Evolutionary conservation across 2,888 invertebrate genomes (phyloP).

Genomic region (Hipparchia sbordonii): DNA sequence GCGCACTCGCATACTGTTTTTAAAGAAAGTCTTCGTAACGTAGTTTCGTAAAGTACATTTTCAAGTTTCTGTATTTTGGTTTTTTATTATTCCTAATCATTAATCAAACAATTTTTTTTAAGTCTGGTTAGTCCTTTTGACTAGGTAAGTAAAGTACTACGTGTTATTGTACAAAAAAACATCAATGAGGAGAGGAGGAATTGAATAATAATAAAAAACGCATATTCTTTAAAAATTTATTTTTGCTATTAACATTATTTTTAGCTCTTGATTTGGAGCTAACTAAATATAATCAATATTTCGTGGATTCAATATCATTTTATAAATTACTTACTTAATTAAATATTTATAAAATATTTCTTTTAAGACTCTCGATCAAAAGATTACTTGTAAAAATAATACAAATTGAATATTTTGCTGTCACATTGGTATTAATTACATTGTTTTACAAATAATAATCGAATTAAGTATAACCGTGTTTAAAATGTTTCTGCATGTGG

Average conservation of each 20-base stretch:
- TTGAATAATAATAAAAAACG: slow-evolving; percentile 36
- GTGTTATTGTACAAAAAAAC: no score
- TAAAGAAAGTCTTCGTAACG: no score
- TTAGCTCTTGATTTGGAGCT: slow-evolving; percentile 58
- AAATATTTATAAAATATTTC: slow-evolving; percentile 37
- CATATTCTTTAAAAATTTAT: slow-evolving; percentile 60
- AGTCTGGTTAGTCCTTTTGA: no score
- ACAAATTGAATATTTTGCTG: slow-evolving; percentile 14
- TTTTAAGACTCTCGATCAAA: slow-evolving; percentile 22
- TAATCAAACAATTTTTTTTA: no score
- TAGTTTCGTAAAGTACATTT: no score
- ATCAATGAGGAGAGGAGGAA: neutral
- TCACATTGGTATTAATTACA: slow-evolving; percentile 20
- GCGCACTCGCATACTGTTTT: no score
- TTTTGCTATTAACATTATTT: slow-evolving; percentile 61
- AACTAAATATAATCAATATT: slow-evolving; percentile 46
- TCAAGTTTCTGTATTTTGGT: no score
- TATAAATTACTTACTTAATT: slow-evolving; percentile 42
- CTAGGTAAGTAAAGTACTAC: no score
- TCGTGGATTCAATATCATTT: slow-evolving; percentile 40
- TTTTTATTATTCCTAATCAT: no score
- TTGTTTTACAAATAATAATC: slow-evolving; percentile 37
- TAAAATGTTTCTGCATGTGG: slow-evolving; percentile 28
- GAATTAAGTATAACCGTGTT: neutral
- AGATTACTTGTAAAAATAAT: slow-evolving; percentile 19